These are phyloP conservation scores for Plectropomus leopardus DNA, from an alignment of 2,113 vertebrate genomes.

Conservation along the genomic window DNA sequence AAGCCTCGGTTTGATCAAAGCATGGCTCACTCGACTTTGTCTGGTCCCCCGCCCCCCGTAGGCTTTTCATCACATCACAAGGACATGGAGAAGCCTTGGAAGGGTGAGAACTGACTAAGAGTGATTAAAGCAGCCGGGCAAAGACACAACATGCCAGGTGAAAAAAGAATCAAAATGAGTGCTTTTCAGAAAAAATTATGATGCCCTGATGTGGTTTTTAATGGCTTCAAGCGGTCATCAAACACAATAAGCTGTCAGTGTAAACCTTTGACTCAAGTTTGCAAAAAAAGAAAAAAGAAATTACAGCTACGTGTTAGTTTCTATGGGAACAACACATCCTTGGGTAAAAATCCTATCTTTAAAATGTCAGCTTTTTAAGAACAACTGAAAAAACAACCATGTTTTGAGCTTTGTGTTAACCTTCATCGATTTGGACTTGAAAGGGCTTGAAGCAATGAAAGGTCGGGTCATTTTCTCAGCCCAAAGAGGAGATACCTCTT, in stretches of 20 bases:
- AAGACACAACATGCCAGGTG: slow-evolving; percentile 28
- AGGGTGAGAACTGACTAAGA: slow-evolving; percentile 16
- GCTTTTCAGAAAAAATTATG: not conserved
- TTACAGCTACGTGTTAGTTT: slow-evolving; percentile 1
- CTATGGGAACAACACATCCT: not conserved
- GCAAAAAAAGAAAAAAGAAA: not conserved
- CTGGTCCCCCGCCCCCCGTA: not conserved
- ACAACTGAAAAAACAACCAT: not conserved
- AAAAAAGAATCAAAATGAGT: not conserved
- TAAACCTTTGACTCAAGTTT: slow-evolving; percentile 12
- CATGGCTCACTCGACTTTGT: slow-evolving; percentile 35
- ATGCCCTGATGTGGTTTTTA: slow-evolving; percentile 9
- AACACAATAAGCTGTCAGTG: not conserved
- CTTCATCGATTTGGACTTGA: slow-evolving; percentile 3
- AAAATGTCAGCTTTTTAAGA: slow-evolving; percentile 6
- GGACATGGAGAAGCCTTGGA: slow-evolving; percentile 48
- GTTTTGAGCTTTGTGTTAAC: not conserved
- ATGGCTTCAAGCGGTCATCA: not conserved
- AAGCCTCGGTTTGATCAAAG: slow-evolving; percentile 76
- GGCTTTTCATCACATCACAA: slow-evolving; percentile 67
- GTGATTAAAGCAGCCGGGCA: slow-evolving; percentile 50
- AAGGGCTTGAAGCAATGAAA: not conserved
- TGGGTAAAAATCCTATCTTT: not conserved
- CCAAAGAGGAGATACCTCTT: slow-evolving; percentile 15
- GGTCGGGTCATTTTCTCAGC: slow-evolving; percentile 1